phyloP scores from a whole-genome alignment of 2,888 invertebrate species.

The Lydus trimaculatus region DNA sequence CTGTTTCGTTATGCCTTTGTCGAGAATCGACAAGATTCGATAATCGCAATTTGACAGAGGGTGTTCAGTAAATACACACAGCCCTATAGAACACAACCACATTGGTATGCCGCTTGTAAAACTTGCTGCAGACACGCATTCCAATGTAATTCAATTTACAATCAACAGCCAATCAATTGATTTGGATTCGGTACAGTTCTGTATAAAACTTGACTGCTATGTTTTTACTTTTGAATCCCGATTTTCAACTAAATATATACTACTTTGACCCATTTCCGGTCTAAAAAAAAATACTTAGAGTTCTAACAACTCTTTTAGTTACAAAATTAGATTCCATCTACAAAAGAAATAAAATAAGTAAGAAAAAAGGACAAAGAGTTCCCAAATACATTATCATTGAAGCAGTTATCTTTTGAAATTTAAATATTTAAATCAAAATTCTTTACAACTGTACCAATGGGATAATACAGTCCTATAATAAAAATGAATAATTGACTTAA shows the following conservation, averaged over 20 bases:
- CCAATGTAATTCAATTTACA: slow-evolving; percentile 66
- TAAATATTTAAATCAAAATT: not conserved
- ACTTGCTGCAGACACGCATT: slow-evolving; percentile 61
- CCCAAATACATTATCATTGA: not conserved
- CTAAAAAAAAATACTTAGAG: not conserved
- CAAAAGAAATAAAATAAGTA: not conserved
- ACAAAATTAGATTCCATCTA: not conserved
- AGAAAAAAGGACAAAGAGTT: not conserved
- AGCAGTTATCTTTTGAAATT: not conserved
- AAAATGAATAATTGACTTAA: slow-evolving; percentile 24
- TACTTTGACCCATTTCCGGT: slow-evolving; percentile 12
- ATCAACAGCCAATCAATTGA: slow-evolving; percentile 68
- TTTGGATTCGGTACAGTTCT: slow-evolving; percentile 62
- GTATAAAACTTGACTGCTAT: slow-evolving; percentile 38
- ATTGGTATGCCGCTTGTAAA: slow-evolving; percentile 54
- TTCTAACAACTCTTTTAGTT: not conserved
- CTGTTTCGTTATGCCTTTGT: not conserved
- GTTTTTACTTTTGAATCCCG: slow-evolving; percentile 30
- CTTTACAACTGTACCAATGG: not conserved
- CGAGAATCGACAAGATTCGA: slow-evolving; percentile 30
- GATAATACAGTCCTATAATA: slow-evolving; percentile 6
- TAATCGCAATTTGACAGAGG: slow-evolving; percentile 44
- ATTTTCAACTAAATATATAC: slow-evolving; percentile 13
- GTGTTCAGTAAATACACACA: slow-evolving; percentile 34
- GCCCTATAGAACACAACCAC: slow-evolving; percentile 40